Conservation (phyloP, 2,113 vertebrate genomes). For the Phrynocephalus versicolor region DNA sequence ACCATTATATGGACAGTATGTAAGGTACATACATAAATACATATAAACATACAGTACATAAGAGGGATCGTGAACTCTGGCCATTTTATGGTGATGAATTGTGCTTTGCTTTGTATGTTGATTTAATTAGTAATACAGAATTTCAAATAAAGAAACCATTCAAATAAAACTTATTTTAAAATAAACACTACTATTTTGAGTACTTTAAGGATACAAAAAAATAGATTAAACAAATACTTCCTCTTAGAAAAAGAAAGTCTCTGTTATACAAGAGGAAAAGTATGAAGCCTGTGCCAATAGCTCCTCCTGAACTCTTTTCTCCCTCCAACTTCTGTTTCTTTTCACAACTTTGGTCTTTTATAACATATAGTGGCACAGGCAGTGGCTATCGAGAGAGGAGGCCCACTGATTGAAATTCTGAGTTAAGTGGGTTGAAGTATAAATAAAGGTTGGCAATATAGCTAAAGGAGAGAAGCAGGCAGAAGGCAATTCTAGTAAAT, state of each 20-base stretch:
- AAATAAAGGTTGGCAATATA: neutral
- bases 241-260: neutral
- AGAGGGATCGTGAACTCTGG: neutral
- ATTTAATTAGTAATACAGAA: neutral
- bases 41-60: no score
- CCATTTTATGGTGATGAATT: neutral
- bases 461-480: neutral
- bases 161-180: neutral
- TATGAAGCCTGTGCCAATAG: neutral
- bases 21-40: no score
- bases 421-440: neutral
- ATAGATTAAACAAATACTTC: neutral
- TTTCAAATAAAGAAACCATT: neutral
- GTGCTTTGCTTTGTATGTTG: neutral
- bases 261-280: neutral
- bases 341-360: neutral
- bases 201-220: neutral
- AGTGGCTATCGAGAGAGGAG: neutral
- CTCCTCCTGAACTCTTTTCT: no score
- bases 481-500: neutral
- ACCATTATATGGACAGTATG: neutral
- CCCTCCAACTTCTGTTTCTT: fast-evolving
- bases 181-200: neutral
- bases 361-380: neutral
- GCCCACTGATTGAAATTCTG: neutral